A percentile compares a stretch with the other conserved stretches of the same genome.
phyloP scores from a whole-genome alignment of 1,140 invertebrate species.

The Pseudobourletiella spinata region DNA sequence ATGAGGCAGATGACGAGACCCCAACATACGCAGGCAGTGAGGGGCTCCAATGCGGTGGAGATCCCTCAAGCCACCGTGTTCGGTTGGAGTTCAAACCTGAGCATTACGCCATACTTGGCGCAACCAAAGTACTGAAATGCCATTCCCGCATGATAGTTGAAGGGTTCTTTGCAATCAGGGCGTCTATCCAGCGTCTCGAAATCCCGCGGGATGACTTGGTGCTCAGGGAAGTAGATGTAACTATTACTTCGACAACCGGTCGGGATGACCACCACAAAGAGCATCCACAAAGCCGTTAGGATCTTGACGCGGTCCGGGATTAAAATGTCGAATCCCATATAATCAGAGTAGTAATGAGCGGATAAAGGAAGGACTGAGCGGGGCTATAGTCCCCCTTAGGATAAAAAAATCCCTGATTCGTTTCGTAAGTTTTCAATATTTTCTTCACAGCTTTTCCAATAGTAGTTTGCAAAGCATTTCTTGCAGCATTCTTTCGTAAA shows the following conservation, averaged over 20 bases:
- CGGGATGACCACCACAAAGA: constrained; percentile 14
- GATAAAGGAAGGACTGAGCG: too few species aligned
- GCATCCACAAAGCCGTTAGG: constrained; percentile 19
- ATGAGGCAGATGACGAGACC: not conserved
- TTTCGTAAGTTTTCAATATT: too few species aligned
- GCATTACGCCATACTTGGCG: not conserved
- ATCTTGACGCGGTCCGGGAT: constrained; percentile 18
- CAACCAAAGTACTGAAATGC: not conserved
- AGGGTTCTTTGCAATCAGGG: not conserved
- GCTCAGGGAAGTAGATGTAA: not conserved
- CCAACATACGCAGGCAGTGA: not conserved
- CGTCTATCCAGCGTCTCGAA: not conserved
- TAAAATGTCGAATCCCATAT: not conserved
- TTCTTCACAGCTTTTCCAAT: too few species aligned
- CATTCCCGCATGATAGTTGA: constrained; percentile 5
- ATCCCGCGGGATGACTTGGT: not conserved
- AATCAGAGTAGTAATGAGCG: too few species aligned
- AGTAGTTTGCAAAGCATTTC: too few species aligned
- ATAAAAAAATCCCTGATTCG: too few species aligned
- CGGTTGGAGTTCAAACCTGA: not conserved
- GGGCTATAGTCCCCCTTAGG: too few species aligned
- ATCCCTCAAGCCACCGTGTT: not conserved
- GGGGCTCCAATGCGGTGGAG: not conserved
- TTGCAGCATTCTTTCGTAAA: too few species aligned
- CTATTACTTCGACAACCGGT: constrained; percentile 6